Conservation (phyloP, 2,888 invertebrate genomes). For the Parthenolecanium corni region DNA sequence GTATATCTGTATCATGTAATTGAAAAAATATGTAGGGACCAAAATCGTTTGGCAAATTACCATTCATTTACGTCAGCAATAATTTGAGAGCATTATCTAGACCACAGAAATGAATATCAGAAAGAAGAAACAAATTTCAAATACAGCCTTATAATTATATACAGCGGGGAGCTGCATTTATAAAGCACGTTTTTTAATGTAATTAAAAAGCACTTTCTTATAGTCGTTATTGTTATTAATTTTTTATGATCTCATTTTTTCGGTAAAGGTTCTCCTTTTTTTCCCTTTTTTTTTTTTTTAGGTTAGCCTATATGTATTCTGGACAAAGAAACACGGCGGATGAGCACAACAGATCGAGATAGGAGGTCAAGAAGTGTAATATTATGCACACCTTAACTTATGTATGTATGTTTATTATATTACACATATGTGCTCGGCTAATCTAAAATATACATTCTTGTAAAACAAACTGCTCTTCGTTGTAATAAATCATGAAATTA, state of each 20-base stretch:
- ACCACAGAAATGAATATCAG: too few relatives aligned
- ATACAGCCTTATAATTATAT: conserved; percentile 4
- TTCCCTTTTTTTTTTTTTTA: not conserved
- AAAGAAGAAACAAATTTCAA: too few relatives aligned
- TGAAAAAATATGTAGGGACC: too few relatives aligned
- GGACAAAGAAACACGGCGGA: conserved; percentile 14
- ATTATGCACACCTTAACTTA: not conserved
- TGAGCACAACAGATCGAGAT: conserved; percentile 22
- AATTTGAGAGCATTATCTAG: too few relatives aligned
- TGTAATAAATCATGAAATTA: conserved; percentile 17
- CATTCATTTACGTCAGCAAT: too few relatives aligned
- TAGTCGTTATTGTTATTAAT: conserved; percentile 19
- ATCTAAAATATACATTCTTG: conserved; percentile 16
- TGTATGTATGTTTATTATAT: not conserved
- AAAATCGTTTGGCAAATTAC: too few relatives aligned
- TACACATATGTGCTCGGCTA: not conserved
- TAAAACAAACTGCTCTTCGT: conserved; percentile 17
- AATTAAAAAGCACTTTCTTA: conserved; percentile 20
- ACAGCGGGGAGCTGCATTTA: not conserved
- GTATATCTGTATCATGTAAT: too few relatives aligned
- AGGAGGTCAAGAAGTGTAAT: conserved; percentile 11
- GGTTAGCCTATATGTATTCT: not conserved
- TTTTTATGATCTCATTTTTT: not conserved
- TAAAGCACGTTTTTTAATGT: conserved; percentile 4
- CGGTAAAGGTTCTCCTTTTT: not conserved